Evolutionary conservation across 92 coral and sea anemone genomes (phyloP).

Genomic region (Porites rus): DNA sequence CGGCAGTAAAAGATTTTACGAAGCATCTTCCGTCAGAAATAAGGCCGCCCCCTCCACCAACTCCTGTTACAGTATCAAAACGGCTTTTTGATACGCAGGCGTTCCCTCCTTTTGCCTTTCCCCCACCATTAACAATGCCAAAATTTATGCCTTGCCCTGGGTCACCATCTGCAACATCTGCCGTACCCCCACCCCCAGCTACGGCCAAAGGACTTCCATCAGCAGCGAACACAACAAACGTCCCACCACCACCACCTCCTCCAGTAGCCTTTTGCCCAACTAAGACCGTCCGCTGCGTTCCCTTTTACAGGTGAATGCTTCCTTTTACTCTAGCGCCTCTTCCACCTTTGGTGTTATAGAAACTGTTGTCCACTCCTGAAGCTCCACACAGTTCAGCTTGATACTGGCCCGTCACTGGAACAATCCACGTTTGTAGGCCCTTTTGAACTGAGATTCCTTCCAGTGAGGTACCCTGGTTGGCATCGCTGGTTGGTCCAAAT

Average conservation of each 20-base stretch:
- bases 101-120: conserved; percentile 33
- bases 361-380: conserved; percentile 8
- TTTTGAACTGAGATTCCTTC: conserved; percentile 25
- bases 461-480: conserved; percentile 34
- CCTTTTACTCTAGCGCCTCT: conserved; percentile 37
- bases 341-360: conserved; percentile 8
- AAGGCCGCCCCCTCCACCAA: conserved; percentile 47
- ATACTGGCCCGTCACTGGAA: conserved; percentile 33
- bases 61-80: neutral
- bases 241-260: conserved; percentile 51
- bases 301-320: conserved; percentile 12
- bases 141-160: conserved; percentile 24
- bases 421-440: conserved; percentile 45
- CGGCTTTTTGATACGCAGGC: conserved; percentile 17
- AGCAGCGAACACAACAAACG: conserved; percentile 33
- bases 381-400: conserved; percentile 35
- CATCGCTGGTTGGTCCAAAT: conserved; percentile 25
- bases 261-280: conserved; percentile 26
- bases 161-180: conserved; percentile 35
- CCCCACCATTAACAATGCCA: conserved; percentile 30
- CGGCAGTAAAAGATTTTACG: conserved; percentile 9
- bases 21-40: conserved; percentile 25
- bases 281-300: conserved; percentile 26
- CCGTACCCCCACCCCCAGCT: conserved; percentile 49
- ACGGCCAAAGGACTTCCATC: conserved; percentile 32